These are phyloP conservation scores for Parapristionchus giblindavisi DNA, from an alignment of 2,888 invertebrate species.

Conservation along the genomic window DNA sequence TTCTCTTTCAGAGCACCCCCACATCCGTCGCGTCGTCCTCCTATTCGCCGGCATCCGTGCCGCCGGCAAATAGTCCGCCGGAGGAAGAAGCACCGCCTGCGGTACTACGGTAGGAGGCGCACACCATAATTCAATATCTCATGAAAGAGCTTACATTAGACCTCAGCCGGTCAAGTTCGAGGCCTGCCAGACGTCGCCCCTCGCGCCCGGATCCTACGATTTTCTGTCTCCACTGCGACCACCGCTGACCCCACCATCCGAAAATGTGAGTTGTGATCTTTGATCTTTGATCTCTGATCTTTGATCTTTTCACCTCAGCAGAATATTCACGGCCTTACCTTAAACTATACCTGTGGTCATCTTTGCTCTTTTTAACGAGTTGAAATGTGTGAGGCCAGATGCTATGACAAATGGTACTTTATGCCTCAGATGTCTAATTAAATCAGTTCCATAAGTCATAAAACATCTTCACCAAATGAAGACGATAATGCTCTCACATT, in stretches of 20 bases:
- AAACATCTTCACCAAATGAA: too few relatives aligned
- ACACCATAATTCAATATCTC: background rate
- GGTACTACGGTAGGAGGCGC: conserved; percentile 15
- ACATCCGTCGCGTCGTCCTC: background rate
- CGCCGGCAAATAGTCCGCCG: conserved; percentile 8
- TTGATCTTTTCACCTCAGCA: too few relatives aligned
- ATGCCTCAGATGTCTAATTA: too few relatives aligned
- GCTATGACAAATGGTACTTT: too few relatives aligned
- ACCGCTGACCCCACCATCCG: background rate
- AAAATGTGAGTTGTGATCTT: too few relatives aligned
- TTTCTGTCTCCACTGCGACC: too few relatives aligned
- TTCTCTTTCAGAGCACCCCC: conserved; percentile 2
- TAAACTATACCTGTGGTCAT: too few relatives aligned
- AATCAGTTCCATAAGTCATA: too few relatives aligned
- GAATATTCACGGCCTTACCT: background rate
- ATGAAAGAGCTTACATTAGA: background rate
- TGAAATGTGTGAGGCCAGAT: too few relatives aligned
- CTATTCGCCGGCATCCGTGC: background rate
- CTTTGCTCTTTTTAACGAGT: too few relatives aligned
- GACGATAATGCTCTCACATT: too few relatives aligned
- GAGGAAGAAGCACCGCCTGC: background rate
- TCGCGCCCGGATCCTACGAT: background rate
- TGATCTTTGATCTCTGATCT: too few relatives aligned
- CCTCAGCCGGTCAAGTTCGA: conserved; percentile 23
- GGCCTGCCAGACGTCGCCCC: conserved; percentile 24